Conservation (phyloP, 2,888 invertebrate species). For the Biston betularia region DNA sequence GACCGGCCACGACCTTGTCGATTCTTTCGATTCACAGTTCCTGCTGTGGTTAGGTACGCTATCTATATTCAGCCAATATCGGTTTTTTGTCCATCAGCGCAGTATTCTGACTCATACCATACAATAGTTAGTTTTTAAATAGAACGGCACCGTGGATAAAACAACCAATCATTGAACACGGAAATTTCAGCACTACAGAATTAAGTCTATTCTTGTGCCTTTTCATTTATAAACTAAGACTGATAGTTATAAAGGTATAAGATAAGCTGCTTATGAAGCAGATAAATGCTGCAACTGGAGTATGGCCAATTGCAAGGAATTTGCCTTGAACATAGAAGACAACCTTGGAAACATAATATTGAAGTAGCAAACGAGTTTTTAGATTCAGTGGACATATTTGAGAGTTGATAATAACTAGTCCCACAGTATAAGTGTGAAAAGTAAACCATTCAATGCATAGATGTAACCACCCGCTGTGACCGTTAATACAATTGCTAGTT, state of each 20-base stretch:
- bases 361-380: slow-evolving; percentile 67
- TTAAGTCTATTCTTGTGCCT: slow-evolving; percentile 55
- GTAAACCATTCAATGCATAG: slow-evolving; percentile 26
- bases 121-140: slow-evolving; percentile 66
- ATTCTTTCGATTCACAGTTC: slow-evolving; percentile 71
- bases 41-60: slow-evolving; percentile 53
- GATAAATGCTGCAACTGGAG: slow-evolving; percentile 53
- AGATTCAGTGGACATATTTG: slow-evolving; percentile 35
- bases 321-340: slow-evolving; percentile 73
- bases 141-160: slow-evolving; percentile 59
- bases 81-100: slow-evolving; percentile 68
- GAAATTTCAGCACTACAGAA: slow-evolving; percentile 51
- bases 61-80: slow-evolving; percentile 55
- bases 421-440: slow-evolving; percentile 29
- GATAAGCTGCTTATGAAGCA: slow-evolving; percentile 23
- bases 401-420: slow-evolving; percentile 19
- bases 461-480: slow-evolving; percentile 35
- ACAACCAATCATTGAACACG: slow-evolving; percentile 60
- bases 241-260: slow-evolving; percentile 22
- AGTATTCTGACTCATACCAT: slow-evolving; percentile 73
- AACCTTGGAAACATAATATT: slow-evolving; percentile 69
- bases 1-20: slow-evolving; percentile 75
- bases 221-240: slow-evolving; percentile 42
- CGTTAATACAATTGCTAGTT: slow-evolving; percentile 46
- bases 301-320: slow-evolving; percentile 64